Percentiles rank a stretch among this genome's conserved stretches.
Evolutionary conservation across 2,888 invertebrate species (phyloP).

Genomic region (Sycophila texana): DNA sequence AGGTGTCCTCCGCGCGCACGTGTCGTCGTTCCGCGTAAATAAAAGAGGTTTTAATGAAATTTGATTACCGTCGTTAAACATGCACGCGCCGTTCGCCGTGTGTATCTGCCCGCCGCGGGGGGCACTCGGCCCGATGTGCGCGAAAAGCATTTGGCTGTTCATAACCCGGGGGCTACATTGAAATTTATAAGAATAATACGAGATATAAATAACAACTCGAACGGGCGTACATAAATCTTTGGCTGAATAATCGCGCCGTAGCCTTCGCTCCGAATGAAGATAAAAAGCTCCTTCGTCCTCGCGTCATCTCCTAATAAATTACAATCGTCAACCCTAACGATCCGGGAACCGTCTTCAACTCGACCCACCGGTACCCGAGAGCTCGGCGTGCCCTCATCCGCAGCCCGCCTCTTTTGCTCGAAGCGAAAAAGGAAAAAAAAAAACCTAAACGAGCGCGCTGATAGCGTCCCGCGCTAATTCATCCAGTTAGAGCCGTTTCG

Average conservation of each 20-base stretch:
- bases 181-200: conserved; percentile 33
- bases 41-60: no score
- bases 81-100: neutral
- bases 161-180: neutral
- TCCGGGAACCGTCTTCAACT: conserved; percentile 28
- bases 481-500: neutral
- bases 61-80: no score
- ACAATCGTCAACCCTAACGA: conserved; percentile 43
- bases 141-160: neutral
- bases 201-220: conserved; percentile 31
- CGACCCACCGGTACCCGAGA: neutral
- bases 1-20: no score
- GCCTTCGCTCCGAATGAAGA: conserved; percentile 17
- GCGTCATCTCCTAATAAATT: conserved; percentile 44
- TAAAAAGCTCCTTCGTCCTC: conserved; percentile 38
- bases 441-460: neutral
- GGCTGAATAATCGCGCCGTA: conserved; percentile 21
- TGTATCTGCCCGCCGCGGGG: no score
- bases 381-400: neutral
- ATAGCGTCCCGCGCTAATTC: neutral
- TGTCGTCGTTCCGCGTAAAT: no score
- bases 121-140: neutral
- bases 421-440: neutral
- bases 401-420: neutral
- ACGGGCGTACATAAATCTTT: conserved; percentile 30